These are phyloP conservation scores for Pachypanchax playfairii DNA, from an alignment of 2,113 vertebrate genomes.

Conservation along the genomic window DNA sequence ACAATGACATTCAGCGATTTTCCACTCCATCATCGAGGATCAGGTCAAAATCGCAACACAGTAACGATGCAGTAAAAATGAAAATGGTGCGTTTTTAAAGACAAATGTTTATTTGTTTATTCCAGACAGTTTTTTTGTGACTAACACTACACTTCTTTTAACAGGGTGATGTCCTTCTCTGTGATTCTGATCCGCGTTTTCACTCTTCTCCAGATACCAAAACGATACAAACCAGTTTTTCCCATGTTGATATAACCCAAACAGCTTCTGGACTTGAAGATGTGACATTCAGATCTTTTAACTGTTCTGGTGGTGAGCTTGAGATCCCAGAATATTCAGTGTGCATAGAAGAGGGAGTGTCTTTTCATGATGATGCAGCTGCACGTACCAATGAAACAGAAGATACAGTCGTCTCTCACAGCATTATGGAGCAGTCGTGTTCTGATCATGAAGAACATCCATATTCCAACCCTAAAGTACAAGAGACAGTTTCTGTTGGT, in stretches of 20 bases:
- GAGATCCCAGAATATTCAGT: conserved; percentile 37
- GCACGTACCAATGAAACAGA: conserved; percentile 10
- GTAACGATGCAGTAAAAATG: conserved; percentile 17
- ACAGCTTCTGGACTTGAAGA: conserved; percentile 34
- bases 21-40: conserved; percentile 30
- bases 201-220: conserved; percentile 11
- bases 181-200: not conserved
- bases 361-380: conserved; percentile 43
- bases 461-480: conserved; percentile 36
- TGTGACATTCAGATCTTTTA: conserved; percentile 66
- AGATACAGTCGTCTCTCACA: conserved; percentile 37
- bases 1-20: conserved; percentile 53
- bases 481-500: conserved; percentile 1
- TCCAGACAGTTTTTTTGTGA: not conserved
- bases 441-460: conserved; percentile 54
- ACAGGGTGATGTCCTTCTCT: conserved; percentile 34
- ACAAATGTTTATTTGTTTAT: not conserved
- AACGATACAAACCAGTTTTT: conserved; percentile 4
- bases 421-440: conserved; percentile 23
- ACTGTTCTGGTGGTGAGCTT: conserved; percentile 60
- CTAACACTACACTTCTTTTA: not conserved
- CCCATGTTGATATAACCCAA: not conserved
- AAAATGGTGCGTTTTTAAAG: conserved; percentile 33
- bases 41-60: conserved; percentile 36
- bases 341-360: conserved; percentile 43